Evolutionary conservation across 2,113 vertebrate species (phyloP).

Genomic region (Crypturellus undulatus): DNA sequence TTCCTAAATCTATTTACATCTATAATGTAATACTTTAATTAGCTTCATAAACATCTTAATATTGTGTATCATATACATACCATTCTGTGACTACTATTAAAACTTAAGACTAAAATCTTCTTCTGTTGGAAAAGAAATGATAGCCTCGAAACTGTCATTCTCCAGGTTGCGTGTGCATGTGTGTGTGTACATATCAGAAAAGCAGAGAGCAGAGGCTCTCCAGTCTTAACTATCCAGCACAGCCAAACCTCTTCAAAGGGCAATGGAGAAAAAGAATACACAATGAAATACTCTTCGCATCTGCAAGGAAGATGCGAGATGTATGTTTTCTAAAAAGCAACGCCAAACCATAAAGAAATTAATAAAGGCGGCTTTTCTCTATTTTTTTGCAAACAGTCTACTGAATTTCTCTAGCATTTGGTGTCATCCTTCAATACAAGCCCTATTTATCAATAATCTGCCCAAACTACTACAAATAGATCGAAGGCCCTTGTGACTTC

Average conservation of each 20-base stretch:
- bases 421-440: background rate
- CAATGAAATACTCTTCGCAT: background rate
- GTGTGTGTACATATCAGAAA: background rate
- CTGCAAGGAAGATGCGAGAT: background rate
- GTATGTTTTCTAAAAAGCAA: background rate
- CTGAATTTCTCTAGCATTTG: background rate
- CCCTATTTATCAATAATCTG: background rate
- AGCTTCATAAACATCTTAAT: no score
- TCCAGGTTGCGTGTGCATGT: background rate
- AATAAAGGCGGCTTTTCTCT: no score
- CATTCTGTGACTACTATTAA: background rate
- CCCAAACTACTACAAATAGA: background rate
- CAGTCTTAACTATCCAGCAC: background rate
- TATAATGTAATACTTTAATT: conserved; percentile 35
- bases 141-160: background rate
- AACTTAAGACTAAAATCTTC: background rate
- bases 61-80: background rate
- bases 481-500: background rate
- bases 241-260: background rate
- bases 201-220: background rate
- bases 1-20: conserved; percentile 59
- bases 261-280: background rate
- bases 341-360: accelerated
- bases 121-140: background rate
- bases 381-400: background rate